Conservation (phyloP, 2,113 vertebrate species). For the Megaceryle torquata region DNA sequence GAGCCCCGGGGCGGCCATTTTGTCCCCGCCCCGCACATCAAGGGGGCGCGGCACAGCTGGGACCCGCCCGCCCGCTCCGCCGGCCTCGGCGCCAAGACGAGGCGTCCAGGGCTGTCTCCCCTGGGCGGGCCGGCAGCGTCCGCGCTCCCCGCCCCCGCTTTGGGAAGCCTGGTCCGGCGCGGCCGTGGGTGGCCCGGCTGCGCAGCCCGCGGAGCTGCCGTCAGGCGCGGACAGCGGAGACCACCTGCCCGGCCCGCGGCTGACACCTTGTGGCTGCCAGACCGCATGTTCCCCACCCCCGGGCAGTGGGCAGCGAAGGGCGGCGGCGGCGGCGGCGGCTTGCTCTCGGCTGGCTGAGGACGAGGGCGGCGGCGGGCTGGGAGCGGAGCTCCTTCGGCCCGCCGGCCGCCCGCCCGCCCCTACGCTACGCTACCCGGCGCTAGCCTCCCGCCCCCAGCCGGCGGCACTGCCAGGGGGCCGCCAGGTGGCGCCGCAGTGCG, state of each 20-base stretch:
- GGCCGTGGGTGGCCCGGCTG: not conserved
- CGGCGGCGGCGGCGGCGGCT: not conserved
- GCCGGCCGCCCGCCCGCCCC: not conserved
- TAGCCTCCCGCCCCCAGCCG: not conserved
- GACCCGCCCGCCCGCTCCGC: not conserved
- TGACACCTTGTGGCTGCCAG: slow-evolving; percentile 66
- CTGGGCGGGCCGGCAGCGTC: no score
- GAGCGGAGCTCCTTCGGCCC: no score
- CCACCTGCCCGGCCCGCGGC: slow-evolving; percentile 49
- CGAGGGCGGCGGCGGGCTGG: no score
- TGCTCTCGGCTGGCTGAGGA: no score
- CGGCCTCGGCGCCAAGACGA: no score
- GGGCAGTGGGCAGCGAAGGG: not conserved
- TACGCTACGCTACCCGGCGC: no score
- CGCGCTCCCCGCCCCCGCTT: not conserved
- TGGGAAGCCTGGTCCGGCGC: no score
- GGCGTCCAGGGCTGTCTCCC: accelerated
- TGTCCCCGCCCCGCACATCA: not conserved
- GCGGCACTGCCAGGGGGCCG: not conserved
- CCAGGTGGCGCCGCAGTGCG: not conserved
- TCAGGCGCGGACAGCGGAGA: not conserved
- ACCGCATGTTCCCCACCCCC: not conserved
- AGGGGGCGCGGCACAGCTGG: not conserved
- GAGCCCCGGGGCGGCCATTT: not conserved
- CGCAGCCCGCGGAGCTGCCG: not conserved